Conservation (phyloP, 2,113 vertebrate genomes). For the Cyprinus carpio region DNA sequence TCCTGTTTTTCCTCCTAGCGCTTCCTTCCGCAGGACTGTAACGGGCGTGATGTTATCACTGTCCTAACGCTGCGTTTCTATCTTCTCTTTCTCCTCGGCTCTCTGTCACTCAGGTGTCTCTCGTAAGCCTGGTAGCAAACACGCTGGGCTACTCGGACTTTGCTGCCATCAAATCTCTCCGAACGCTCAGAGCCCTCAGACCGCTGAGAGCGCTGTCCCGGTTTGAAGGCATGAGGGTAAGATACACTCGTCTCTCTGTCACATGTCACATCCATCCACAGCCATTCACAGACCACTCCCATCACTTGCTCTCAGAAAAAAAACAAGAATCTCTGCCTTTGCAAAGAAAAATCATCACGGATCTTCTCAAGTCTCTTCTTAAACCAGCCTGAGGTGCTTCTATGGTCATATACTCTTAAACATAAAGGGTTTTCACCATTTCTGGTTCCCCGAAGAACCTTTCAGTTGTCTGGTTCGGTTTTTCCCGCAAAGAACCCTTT, state of each 20-base stretch:
- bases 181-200: slow-evolving; percentile 91
- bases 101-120: slow-evolving; percentile 82
- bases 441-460: background rate
- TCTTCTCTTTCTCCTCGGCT: slow-evolving; percentile 58
- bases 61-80: slow-evolving; percentile 54
- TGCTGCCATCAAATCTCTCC: slow-evolving; percentile 95
- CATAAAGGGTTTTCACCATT: background rate
- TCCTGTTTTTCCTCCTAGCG: background rate
- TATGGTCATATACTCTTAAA: background rate
- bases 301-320: no score
- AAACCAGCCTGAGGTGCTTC: background rate
- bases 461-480: no score
- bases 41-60: slow-evolving; percentile 30
- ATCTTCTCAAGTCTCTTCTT: background rate
- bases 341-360: background rate
- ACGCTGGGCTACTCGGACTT: slow-evolving; percentile 94
- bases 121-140: slow-evolving; percentile 90
- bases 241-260: slow-evolving; percentile 56
- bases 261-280: background rate
- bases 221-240: slow-evolving; percentile 99
- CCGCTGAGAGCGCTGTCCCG: slow-evolving; percentile 93
- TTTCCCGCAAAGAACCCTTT: no score
- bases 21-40: background rate
- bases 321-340: background rate
- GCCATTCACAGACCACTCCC: background rate